phyloP scores from a whole-genome alignment of 2,113 vertebrate genomes.

The Ceyx cyanopectus region DNA sequence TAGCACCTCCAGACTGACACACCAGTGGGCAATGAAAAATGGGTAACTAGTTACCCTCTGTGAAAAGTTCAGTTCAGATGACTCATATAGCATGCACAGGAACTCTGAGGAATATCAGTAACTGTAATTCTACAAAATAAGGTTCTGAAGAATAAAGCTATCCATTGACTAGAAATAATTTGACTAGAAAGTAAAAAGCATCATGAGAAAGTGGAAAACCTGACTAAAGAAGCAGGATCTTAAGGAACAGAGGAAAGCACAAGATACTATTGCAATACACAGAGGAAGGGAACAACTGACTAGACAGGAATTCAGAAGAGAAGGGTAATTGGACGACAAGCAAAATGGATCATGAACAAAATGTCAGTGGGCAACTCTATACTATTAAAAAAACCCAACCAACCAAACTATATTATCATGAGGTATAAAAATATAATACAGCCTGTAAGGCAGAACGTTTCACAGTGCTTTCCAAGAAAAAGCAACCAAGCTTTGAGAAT shows the following conservation, averaged over 20 bases:
- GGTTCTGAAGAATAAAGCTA: neutral
- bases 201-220: neutral
- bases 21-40: neutral
- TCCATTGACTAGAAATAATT: neutral
- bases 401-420: neutral
- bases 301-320: neutral
- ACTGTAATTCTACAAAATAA: neutral
- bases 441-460: neutral
- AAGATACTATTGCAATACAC: neutral
- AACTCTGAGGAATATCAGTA: neutral
- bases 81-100: neutral
- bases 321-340: neutral
- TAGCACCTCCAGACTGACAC: neutral
- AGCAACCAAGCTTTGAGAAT: neutral
- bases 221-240: neutral
- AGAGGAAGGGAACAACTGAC: neutral
- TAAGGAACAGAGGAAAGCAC: neutral
- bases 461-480: neutral
- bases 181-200: neutral
- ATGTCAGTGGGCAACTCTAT: accelerated
- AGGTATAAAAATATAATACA: neutral
- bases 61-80: neutral
- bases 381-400: neutral
- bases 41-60: neutral
- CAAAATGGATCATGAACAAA: neutral